Evolutionary conservation across 2,113 vertebrate genomes (phyloP).

Genomic region (Cephalopterus ornatus): DNA sequence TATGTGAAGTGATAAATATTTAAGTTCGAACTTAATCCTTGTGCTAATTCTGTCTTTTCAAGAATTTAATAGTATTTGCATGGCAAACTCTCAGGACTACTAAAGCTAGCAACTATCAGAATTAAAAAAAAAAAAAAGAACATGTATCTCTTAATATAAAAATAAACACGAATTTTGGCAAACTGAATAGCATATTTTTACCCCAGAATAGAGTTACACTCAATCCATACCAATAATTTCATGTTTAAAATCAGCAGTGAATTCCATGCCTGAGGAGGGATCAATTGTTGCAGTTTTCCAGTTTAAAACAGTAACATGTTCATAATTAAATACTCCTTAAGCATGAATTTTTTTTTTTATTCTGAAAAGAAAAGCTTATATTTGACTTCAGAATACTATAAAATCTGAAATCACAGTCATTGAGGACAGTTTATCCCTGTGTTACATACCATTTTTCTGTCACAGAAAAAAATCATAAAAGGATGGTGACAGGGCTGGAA

Average conservation of each 20-base stretch:
- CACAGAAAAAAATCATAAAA: background rate
- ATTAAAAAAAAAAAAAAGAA: background rate
- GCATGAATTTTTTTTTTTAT: background rate
- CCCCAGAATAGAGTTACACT: background rate
- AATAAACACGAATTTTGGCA: background rate
- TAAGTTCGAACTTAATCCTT: constrained; percentile 33
- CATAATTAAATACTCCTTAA: background rate
- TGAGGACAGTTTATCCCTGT: background rate
- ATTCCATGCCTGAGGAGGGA: background rate
- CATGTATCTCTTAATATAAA: background rate
- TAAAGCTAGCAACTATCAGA: background rate
- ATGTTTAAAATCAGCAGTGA: background rate
- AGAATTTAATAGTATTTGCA: background rate
- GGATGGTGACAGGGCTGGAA: background rate
- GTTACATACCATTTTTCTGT: background rate
- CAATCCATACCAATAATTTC: background rate
- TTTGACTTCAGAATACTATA: background rate
- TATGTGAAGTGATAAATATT: constrained; percentile 17
- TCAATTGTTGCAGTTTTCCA: background rate
- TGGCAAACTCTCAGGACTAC: background rate
- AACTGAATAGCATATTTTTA: background rate
- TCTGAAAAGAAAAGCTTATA: background rate
- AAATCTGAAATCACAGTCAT: background rate
- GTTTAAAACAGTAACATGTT: background rate
- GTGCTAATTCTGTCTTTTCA: constrained; percentile 48